phyloP scores from a whole-genome alignment of 2,797 vertebrate species.

The Eidolon dupreanum region DNA sequence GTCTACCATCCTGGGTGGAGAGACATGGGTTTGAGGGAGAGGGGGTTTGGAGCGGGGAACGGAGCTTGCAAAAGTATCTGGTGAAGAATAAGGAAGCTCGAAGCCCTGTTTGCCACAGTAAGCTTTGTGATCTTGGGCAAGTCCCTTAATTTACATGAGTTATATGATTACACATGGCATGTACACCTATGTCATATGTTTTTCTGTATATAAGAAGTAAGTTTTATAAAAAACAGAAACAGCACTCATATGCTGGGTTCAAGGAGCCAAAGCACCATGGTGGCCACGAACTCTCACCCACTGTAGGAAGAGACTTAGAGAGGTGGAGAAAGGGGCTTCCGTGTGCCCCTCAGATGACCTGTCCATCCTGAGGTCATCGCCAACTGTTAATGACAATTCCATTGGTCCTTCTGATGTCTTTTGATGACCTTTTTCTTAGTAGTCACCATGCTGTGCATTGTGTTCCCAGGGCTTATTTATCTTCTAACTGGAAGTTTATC shows the following conservation, averaged over 20 bases:
- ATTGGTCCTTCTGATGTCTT: neutral
- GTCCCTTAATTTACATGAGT: neutral
- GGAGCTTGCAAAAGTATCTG: fast-evolving
- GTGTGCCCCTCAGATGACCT: neutral
- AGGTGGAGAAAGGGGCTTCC: fast-evolving
- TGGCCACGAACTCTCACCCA: neutral
- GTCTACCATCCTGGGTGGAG: neutral
- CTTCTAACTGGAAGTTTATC: neutral
- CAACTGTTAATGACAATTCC: neutral
- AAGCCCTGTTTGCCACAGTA: neutral
- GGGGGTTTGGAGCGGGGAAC: too few relatives aligned
- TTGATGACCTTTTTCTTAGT: neutral
- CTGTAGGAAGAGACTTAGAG: neutral
- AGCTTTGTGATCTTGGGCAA: neutral
- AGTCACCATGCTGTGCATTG: neutral
- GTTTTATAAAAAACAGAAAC: neutral
- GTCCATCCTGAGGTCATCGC: neutral
- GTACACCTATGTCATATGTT: neutral
- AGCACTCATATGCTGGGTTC: neutral
- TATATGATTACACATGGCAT: neutral
- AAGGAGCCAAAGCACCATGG: neutral
- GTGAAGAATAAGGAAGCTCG: neutral
- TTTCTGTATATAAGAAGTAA: neutral
- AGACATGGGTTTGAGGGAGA: neutral
- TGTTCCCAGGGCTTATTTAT: neutral